Base-by-base conservation (phyloP, 2,888 invertebrate genomes). In the Thymelicus lineola region DNA sequence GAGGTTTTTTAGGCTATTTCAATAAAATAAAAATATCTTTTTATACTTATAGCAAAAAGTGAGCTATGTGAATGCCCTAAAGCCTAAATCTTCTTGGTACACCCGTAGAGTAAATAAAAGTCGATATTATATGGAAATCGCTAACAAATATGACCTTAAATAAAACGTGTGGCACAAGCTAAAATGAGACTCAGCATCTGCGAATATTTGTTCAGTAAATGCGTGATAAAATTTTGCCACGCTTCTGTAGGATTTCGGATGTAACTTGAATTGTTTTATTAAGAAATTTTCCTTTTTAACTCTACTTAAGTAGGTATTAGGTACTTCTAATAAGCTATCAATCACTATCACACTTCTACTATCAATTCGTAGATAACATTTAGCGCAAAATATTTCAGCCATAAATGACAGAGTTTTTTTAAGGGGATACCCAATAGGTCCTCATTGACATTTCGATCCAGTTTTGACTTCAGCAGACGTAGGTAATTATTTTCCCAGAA, bases 151-250 rank as follows among this genome's bases (percentile, higher is more conserved):
- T 85, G 89, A 88, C 90, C 87, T 86, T 83, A 84, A 86, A 90
- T 89, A 90, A 88, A 89, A 93, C 91, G 91, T 90, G 91, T 82
- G 80, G 77, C 82, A 89, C 89, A 90, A 17, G 53, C 53, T 53
- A 53, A 53, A 20, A 53, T 53, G 53, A 28, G 12, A 53, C 53
- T 53, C 20, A 20, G 53, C 53, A 12, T 20, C 48, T 15, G 50
- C 50, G 17, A 50, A 50, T 53, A 53, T 20, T 53, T 53, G 53
- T 20, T 53, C 53, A 53, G 53, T 20, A 53, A 53, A 53, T 28
- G 20, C 53, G 17, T 53, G 20, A 53, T 17, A 53, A 53, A 53
- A 53, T 28, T 17, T 20, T 20, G 12, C 20, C 53, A 53, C 53
- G 20, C 10, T 17, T 10, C 10, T 53, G 3, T 20, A 10, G 20